phyloP scores from a whole-genome alignment of 2,113 vertebrate species.

The Parus major region DNA sequence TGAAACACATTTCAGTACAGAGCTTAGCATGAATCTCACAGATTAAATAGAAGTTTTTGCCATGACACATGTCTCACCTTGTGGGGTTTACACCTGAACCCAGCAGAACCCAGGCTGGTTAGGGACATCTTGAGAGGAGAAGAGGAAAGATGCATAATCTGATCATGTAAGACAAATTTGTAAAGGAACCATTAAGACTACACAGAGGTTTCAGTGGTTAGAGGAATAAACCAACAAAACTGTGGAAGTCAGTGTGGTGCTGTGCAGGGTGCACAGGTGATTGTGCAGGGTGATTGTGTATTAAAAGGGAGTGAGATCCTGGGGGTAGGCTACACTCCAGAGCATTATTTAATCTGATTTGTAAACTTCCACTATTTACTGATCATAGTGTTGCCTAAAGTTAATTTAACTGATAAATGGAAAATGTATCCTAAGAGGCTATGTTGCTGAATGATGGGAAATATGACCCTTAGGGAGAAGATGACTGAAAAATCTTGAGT shows the following conservation, averaged over 20 bases:
- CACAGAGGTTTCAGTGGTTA: background rate
- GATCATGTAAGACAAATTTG: background rate
- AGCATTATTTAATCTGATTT: background rate
- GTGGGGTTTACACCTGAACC: accelerated
- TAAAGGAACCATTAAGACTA: background rate
- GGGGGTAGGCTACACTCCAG: background rate
- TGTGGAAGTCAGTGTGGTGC: background rate
- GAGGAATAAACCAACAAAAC: background rate
- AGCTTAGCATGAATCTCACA: background rate
- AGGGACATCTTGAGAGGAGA: background rate
- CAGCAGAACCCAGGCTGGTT: accelerated
- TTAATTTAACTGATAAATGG: background rate
- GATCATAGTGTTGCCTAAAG: background rate
- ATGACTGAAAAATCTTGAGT: background rate
- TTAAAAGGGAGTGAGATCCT: background rate
- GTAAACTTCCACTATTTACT: background rate
- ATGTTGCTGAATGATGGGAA: background rate
- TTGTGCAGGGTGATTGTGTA: background rate
- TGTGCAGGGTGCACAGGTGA: too few relatives aligned
- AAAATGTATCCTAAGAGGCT: background rate
- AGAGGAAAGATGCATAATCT: background rate
- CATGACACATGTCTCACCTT: accelerated
- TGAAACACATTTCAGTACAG: background rate
- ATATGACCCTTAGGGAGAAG: background rate
- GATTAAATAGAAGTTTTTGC: background rate